These are phyloP conservation scores for Orchestia grillus DNA, from an alignment of 1,140 invertebrate species.

Conservation along the genomic window DNA sequence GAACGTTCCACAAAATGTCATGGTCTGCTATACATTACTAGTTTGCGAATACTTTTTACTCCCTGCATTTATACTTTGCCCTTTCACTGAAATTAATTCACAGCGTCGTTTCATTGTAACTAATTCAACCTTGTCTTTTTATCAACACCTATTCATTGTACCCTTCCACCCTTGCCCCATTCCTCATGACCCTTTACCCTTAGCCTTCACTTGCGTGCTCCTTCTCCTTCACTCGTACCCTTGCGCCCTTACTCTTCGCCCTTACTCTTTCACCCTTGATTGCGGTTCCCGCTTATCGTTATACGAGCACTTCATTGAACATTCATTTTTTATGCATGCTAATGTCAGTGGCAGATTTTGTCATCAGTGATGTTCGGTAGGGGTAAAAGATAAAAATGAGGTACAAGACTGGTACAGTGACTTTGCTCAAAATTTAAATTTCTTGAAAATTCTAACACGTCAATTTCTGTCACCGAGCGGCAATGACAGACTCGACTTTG, in stretches of 20 bases:
- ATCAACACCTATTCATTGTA: not conserved
- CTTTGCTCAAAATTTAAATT: not conserved
- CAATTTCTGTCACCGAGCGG: too few species aligned
- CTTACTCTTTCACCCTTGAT: not conserved
- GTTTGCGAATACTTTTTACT: not conserved
- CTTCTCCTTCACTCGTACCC: not conserved
- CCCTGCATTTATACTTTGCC: not conserved
- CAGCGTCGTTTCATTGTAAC: not conserved
- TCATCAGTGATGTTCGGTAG: too few species aligned
- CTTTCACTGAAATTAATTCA: not conserved
- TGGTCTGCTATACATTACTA: too few species aligned
- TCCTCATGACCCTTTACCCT: not conserved
- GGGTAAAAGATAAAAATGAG: not conserved
- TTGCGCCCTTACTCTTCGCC: not conserved
- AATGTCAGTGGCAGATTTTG: not conserved
- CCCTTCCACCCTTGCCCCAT: not conserved
- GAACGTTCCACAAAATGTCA: too few species aligned
- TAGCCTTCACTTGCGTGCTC: not conserved
- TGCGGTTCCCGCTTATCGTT: not conserved
- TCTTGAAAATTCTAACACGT: too few species aligned
- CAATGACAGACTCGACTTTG: too few species aligned
- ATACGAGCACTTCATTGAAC: not conserved
- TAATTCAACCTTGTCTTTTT: not conserved
- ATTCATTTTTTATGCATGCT: not conserved
- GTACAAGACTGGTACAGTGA: not conserved